Evolutionary conservation across 1,140 invertebrate genomes (phyloP).

Genomic region (Atta colombica): DNA sequence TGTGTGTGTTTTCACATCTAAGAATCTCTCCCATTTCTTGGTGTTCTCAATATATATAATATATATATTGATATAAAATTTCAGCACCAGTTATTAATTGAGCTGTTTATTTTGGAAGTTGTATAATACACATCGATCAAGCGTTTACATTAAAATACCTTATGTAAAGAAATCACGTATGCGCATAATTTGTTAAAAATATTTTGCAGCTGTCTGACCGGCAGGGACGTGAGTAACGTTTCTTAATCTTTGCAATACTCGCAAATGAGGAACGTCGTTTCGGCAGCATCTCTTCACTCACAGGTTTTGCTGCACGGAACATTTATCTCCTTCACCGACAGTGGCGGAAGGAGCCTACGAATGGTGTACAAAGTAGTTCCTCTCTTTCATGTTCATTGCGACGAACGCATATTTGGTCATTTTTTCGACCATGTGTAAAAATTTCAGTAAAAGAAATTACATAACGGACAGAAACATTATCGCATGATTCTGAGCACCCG

Average conservation of each 20-base stretch:
- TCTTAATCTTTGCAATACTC: conserved; percentile 59
- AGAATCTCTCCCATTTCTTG: neutral
- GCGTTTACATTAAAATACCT: conserved; percentile 7
- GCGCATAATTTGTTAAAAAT: conserved; percentile 46
- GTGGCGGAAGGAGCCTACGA: conserved; percentile 45
- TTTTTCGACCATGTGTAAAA: conserved; percentile 21
- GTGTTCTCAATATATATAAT: too few relatives aligned
- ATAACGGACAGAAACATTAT: neutral
- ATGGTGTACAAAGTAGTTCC: conserved; percentile 27
- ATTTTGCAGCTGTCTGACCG: conserved; percentile 23
- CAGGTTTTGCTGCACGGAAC: conserved; percentile 48
- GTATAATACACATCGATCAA: conserved; percentile 24
- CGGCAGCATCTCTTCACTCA: conserved; percentile 48
- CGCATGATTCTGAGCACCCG: neutral
- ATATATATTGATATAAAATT: neutral
- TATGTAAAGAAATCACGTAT: conserved; percentile 23
- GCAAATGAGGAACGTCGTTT: conserved; percentile 58
- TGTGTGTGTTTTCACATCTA: neutral
- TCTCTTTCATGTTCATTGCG: conserved; percentile 20
- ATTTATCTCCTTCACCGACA: conserved; percentile 61
- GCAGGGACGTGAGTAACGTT: conserved; percentile 39
- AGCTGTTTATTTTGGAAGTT: conserved; percentile 15
- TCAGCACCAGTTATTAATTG: conserved; percentile 16
- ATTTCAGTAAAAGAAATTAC: conserved; percentile 30
- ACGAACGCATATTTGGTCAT: conserved; percentile 2